Base-by-base conservation (phyloP, 2,113 vertebrate genomes). In the Sceloporus undulatus region DNA sequence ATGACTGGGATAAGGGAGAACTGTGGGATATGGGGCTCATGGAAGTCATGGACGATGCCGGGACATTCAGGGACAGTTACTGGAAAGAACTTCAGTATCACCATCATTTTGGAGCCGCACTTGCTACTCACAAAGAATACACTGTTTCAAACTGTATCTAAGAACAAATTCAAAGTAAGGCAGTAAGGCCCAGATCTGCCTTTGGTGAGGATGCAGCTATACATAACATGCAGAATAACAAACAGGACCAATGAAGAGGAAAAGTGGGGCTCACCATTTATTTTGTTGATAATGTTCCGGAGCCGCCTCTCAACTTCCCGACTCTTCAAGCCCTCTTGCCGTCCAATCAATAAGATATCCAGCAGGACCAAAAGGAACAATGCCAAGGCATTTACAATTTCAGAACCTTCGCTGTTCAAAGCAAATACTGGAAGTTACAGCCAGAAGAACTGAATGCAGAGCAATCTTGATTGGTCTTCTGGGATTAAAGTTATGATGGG, bases 221-320 rank as follows among this genome's bases (percentile, higher is more conserved):
- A 29, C 11, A 54, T n/a, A 48, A 34, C n/a, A 25, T 18, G n/a
- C 48, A 38, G 5, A 79, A 91, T 83, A 13, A 16, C 54, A 90
- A 92, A n/a, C 48, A 89, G 79, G 80, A 21, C 62, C 23, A 7
- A 66, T 65, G 70, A 56, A 40, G 62, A 52, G 18, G 52, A 84
- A 86, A 40, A 83, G 23, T 66, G 82, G 83, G 5, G 8, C 96
- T 98, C 95, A 99, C 99, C 97, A 0, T 97, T 97, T 92, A 99
- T 98, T 93, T 97, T 98, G 8, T 96, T 94, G 77, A 99, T 96
- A 93, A 99, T 97, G 88, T 95, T 96, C 68, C 96, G 98, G 54
- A 99, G 98, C 80, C 98, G 97, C 19, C 96, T 95, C 56, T 98
- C 97, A 94, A 99, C 98, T 95, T 99, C 99, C 27, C 87, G 97